phyloP scores from a whole-genome alignment of 1,140 invertebrate genomes.

The Grapholita molesta region DNA sequence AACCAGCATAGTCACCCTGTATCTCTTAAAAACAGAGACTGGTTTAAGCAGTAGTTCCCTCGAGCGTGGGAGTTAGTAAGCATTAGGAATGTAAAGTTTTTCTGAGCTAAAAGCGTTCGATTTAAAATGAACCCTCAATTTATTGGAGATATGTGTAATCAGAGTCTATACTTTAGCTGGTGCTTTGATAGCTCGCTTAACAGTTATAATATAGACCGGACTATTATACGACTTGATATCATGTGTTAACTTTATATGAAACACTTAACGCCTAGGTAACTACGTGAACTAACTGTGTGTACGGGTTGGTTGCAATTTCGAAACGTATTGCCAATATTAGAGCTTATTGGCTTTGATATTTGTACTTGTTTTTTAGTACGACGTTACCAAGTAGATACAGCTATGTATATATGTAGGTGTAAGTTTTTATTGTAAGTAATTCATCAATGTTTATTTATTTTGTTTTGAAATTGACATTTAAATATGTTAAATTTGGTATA shows the following conservation, averaged over 20 bases:
- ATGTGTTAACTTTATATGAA: slow-evolving; percentile 29
- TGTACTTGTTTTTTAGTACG: neutral
- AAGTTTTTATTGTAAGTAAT: too few relatives aligned
- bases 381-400: too few relatives aligned
- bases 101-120: neutral
- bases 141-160: neutral
- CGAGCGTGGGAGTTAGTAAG: neutral
- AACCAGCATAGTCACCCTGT: neutral
- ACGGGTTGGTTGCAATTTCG: slow-evolving; percentile 47
- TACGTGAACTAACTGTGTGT: slow-evolving; percentile 46
- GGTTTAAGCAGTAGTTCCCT: neutral
- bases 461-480: too few relatives aligned
- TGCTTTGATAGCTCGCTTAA: slow-evolving; percentile 37
- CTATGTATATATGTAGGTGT: too few relatives aligned
- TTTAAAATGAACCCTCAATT: neutral
- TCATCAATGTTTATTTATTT: too few relatives aligned
- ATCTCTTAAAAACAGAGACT: neutral
- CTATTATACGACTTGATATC: slow-evolving; percentile 49
- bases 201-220: slow-evolving; percentile 21
- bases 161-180: neutral
- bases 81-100: neutral
- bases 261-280: slow-evolving; percentile 35
- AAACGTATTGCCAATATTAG: slow-evolving; percentile 52
- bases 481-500: too few relatives aligned
- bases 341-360: slow-evolving; percentile 46